phyloP scores from a whole-genome alignment of 2,797 vertebrate genomes.

The Cryptoblepharus egeriae region DNA sequence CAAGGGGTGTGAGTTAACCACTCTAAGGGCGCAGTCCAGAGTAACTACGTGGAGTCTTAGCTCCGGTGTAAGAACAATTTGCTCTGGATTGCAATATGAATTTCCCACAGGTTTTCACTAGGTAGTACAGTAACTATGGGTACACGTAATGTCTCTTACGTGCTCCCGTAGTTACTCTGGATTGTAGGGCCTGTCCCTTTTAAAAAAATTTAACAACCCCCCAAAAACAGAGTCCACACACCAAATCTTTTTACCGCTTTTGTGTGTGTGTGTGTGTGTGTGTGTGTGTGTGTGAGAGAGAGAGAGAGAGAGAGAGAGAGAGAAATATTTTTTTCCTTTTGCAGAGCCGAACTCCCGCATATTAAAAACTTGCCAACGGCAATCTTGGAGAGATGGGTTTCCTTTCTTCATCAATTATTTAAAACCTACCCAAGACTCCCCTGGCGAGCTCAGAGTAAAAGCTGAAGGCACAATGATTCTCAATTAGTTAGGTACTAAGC shows the following conservation, averaged over 20 bases:
- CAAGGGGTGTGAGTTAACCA: too few relatives aligned
- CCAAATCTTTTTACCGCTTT: conserved; percentile 59
- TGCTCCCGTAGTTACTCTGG: too few relatives aligned
- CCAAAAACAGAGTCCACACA: too few relatives aligned
- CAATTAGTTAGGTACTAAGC: conserved; percentile 70
- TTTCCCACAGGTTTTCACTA: too few relatives aligned
- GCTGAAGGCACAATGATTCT: conserved; percentile 67
- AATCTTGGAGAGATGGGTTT: conserved; percentile 68
- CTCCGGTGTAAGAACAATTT: too few relatives aligned
- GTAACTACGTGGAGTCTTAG: too few relatives aligned
- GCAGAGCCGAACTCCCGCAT: conserved; percentile 63
- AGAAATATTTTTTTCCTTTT: conserved; percentile 49
- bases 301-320: conserved; percentile 55
- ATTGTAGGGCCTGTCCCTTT: too few relatives aligned
- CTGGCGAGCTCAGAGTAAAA: conserved; percentile 57
- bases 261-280: not conserved
- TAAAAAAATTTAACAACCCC: not conserved
- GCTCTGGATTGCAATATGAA: too few relatives aligned
- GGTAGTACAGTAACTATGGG: too few relatives aligned
- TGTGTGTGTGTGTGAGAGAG: not conserved
- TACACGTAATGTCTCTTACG: too few relatives aligned
- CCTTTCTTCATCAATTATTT: conserved; percentile 74
- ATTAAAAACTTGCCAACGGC: conserved; percentile 73
- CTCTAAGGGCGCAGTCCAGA: too few relatives aligned
- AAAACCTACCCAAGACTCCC: conserved; percentile 59